These are phyloP conservation scores for Lacerta agilis DNA, from an alignment of 2,797 vertebrate genomes.

Conservation along the genomic window DNA sequence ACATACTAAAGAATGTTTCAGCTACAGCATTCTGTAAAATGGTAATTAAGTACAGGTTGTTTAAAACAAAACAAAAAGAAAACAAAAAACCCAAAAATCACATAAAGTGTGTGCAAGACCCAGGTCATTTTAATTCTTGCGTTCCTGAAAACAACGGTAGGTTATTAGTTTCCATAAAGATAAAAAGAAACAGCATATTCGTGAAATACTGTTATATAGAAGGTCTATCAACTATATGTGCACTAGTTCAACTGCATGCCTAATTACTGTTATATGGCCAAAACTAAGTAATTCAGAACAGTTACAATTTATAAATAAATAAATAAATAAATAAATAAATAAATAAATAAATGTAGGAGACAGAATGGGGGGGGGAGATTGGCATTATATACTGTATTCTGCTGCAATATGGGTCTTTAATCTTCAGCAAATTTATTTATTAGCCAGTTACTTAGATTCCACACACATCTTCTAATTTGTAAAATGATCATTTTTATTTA, in stretches of 20 bases:
- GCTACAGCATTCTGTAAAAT: neutral
- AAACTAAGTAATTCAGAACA: neutral
- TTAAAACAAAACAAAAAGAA: neutral
- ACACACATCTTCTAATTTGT: neutral
- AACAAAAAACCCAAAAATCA: neutral
- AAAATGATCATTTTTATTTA: constrained; percentile 10
- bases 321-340: neutral
- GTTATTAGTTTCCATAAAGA: neutral
- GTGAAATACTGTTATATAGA: neutral
- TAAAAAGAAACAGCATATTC: neutral
- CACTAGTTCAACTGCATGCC: neutral
- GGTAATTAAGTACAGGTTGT: neutral
- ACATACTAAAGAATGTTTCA: neutral
- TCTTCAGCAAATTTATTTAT: constrained; percentile 5
- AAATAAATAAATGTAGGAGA: neutral
- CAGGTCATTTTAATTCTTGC: neutral
- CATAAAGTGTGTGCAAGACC: neutral
- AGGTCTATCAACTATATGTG: neutral
- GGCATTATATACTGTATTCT: neutral
- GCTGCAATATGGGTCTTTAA: neutral
- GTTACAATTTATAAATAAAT: neutral
- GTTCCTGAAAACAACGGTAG: neutral
- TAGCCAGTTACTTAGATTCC: neutral
- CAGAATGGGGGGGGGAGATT: neutral
- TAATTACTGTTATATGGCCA: neutral